A percentile compares a stretch with the other conserved stretches of the same genome.
Conservation (phyloP, 2,888 invertebrate species). For the Eristalis tenax region DNA sequence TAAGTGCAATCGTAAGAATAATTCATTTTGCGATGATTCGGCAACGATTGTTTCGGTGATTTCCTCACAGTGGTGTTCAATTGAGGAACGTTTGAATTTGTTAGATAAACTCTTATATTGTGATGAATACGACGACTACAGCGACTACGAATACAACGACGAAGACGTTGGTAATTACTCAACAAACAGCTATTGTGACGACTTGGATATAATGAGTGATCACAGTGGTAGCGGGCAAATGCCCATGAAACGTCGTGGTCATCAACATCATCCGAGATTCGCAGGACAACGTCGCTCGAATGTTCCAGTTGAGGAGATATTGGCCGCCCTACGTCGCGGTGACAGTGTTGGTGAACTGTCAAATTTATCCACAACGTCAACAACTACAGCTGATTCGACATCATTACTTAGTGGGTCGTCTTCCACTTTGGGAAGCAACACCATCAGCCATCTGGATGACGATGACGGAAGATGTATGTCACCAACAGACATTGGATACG, state of each 20-base stretch:
- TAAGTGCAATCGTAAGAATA: slow-evolving; percentile 56
- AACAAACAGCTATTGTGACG: slow-evolving; percentile 61
- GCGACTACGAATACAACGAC: slow-evolving; percentile 38
- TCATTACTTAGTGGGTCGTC: slow-evolving; percentile 7
- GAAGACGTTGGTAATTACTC: slow-evolving; percentile 53
- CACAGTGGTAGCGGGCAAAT: slow-evolving; percentile 72
- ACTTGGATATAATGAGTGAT: slow-evolving; percentile 74
- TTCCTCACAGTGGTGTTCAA: slow-evolving; percentile 80
- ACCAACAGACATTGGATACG: slow-evolving; percentile 61
- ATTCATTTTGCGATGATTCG: slow-evolving; percentile 62
- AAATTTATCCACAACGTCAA: slow-evolving; percentile 74
- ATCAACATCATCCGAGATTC: slow-evolving; percentile 89
- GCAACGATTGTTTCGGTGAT: slow-evolving; percentile 75
- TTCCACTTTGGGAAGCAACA: slow-evolving; percentile 68
- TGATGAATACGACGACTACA: slow-evolving; percentile 78
- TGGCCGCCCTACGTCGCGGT: slow-evolving; percentile 80
- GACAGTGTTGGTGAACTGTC: slow-evolving; percentile 78
- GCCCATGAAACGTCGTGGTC: slow-evolving; percentile 84
- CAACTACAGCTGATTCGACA: slow-evolving; percentile 72
- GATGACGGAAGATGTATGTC: slow-evolving; percentile 66
- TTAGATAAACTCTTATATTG: slow-evolving; percentile 78
- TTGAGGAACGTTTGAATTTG: slow-evolving; percentile 79
- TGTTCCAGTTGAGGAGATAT: slow-evolving; percentile 82
- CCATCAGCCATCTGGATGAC: slow-evolving; percentile 38
- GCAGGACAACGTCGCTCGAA: slow-evolving; percentile 83